Evolutionary conservation across 2,797 vertebrate genomes (phyloP).

Genomic region (Epinephelus malabaricus): DNA sequence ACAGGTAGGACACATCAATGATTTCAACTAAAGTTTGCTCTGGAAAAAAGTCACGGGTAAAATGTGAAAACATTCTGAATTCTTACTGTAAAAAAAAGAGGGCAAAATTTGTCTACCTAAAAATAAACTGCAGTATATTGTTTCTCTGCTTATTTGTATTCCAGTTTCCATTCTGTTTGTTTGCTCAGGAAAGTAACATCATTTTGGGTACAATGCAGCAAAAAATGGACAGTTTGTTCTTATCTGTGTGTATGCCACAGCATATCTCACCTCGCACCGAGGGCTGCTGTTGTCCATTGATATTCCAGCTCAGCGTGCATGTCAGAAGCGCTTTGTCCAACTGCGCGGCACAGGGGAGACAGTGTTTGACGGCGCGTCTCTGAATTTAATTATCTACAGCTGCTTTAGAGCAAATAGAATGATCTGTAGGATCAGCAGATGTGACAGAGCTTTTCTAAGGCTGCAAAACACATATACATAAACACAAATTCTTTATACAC

Average conservation of each 20-base stretch:
- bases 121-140: neutral
- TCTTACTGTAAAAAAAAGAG: neutral
- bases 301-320: conserved; percentile 72
- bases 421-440: conserved; percentile 67
- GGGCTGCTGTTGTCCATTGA: conserved; percentile 70
- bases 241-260: conserved; percentile 40
- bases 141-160: conserved; percentile 24
- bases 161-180: neutral
- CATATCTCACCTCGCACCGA: conserved; percentile 42
- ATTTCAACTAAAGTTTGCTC: neutral
- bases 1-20: neutral
- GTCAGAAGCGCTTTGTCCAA: conserved; percentile 79
- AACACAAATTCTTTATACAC: conserved; percentile 1
- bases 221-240: conserved; percentile 32
- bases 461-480: conserved; percentile 9
- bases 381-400: conserved; percentile 82
- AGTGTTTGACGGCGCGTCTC: conserved; percentile 75
- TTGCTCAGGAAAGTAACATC: conserved; percentile 21
- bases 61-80: neutral
- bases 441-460: conserved; percentile 56
- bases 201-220: conserved; percentile 42
- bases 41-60: neutral
- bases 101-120: neutral
- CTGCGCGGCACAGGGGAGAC: conserved; percentile 61
- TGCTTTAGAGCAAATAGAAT: conserved; percentile 78